Conservation (phyloP, 2,113 vertebrate species). For the Mugil cephalus region DNA sequence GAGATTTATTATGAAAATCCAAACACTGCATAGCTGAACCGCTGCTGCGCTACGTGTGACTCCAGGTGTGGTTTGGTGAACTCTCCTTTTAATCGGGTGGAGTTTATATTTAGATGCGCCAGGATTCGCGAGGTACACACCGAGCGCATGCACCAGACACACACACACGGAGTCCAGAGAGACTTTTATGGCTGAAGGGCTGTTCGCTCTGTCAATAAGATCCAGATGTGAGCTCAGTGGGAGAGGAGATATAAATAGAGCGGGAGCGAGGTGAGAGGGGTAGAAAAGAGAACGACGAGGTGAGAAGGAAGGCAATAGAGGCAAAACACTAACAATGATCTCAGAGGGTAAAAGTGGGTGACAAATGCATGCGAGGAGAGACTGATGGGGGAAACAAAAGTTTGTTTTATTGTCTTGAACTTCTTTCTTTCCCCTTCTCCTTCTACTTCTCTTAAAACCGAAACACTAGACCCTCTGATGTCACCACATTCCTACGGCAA, state of each 20-base stretch:
- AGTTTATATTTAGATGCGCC: slow-evolving; percentile 49
- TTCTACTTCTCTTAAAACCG: slow-evolving; percentile 31
- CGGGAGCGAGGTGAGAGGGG: slow-evolving; percentile 60
- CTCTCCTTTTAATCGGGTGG: slow-evolving; percentile 27
- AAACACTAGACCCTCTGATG: slow-evolving; percentile 67
- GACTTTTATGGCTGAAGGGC: slow-evolving; percentile 73
- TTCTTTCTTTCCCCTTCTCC: slow-evolving; percentile 16
- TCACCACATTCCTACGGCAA: slow-evolving; percentile 72
- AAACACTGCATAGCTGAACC: slow-evolving; percentile 2
- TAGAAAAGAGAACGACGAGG: slow-evolving; percentile 32
- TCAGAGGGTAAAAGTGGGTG: slow-evolving; percentile 1
- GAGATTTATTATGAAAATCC: background rate
- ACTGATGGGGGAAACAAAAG: slow-evolving; percentile 9
- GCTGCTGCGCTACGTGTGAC: slow-evolving; percentile 5
- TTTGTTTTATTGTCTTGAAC: slow-evolving; percentile 33
- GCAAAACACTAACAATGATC: slow-evolving; percentile 26
- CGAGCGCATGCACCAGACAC: background rate
- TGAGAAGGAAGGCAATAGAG: slow-evolving; percentile 37
- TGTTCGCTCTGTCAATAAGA: slow-evolving; percentile 77
- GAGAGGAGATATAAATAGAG: slow-evolving; percentile 78
- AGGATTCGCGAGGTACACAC: slow-evolving; percentile 36
- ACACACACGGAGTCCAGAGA: slow-evolving; percentile 46
- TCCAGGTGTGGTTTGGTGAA: slow-evolving; percentile 26
- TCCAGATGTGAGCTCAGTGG: slow-evolving; percentile 80
- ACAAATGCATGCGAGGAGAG: background rate